Percentiles rank a stretch among this genome's conserved stretches.
Conservation (phyloP, 2,888 invertebrate species). For the Oxytorus armatus region DNA sequence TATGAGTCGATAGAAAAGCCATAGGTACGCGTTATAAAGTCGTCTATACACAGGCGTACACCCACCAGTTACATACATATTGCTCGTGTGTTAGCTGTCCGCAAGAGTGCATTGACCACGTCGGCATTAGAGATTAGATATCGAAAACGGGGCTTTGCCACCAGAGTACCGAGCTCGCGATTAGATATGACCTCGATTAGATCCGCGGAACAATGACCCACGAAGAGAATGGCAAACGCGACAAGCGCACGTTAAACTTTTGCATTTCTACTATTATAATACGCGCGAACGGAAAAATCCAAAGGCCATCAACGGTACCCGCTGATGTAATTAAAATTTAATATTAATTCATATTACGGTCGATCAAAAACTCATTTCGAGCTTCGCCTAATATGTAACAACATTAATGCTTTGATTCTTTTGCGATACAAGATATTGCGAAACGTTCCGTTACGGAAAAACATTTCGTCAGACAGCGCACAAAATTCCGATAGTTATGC, state of each 20-base stretch:
- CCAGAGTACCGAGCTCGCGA: constrained; percentile 61
- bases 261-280: constrained; percentile 4
- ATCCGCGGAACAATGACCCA: constrained; percentile 63
- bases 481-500: too few species aligned
- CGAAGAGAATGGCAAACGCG: constrained; percentile 36
- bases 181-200: constrained; percentile 67
- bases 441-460: too few species aligned
- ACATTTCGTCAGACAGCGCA: too few species aligned
- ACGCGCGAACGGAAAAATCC: constrained; percentile 28
- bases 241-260: constrained; percentile 7
- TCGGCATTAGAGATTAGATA: constrained; percentile 67
- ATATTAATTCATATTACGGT: background rate
- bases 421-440: too few species aligned
- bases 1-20: background rate
- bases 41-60: background rate
- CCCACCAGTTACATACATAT: constrained; percentile 43
- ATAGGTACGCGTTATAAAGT: background rate
- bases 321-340: too few species aligned
- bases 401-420: too few species aligned
- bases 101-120: constrained; percentile 67
- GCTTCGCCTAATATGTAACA: too few species aligned
- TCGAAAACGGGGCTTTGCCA: constrained; percentile 65
- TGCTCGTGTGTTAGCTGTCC: constrained; percentile 51
- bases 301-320: background rate
- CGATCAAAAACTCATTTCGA: background rate